A percentile compares a stretch with the other conserved stretches of the same genome.
Evolutionary conservation across 2,888 invertebrate species (phyloP).

Genomic region (Scaptomyza flava): DNA sequence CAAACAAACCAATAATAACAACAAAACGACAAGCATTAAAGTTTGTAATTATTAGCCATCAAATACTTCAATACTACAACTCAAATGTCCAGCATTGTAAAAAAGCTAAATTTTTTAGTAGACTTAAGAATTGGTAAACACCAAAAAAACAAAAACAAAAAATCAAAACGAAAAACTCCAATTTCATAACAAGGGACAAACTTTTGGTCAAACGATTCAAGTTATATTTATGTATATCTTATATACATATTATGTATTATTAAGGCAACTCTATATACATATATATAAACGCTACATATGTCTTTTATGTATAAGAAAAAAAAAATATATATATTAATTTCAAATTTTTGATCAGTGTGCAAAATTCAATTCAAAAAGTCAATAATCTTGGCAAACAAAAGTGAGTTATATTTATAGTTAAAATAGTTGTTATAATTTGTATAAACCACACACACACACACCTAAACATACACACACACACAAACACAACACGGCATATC

Average conservation of each 20-base stretch:
- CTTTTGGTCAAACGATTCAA: constrained; percentile 65
- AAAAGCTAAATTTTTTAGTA: constrained; percentile 54
- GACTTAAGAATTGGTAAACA: constrained; percentile 42
- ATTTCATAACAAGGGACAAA: constrained; percentile 75
- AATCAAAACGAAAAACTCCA: constrained; percentile 54
- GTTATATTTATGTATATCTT: constrained; percentile 46
- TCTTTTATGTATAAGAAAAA: constrained; percentile 19
- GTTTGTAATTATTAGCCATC: constrained; percentile 49
- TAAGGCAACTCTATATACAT: constrained; percentile 39
- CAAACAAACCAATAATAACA: constrained; percentile 27
- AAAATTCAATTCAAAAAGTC: constrained; percentile 26
- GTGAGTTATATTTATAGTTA: constrained; percentile 41
- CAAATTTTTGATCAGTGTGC: constrained; percentile 6
- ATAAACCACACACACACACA: constrained; percentile 33
- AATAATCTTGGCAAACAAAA: constrained; percentile 20
- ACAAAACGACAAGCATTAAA: constrained; percentile 56
- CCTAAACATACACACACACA: constrained; percentile 28
- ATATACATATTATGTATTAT: constrained; percentile 44
- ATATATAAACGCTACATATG: constrained; percentile 11
- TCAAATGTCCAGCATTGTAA: constrained; percentile 52
- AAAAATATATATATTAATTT: constrained; percentile 21
- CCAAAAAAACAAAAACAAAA: constrained; percentile 31
- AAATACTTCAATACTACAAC: constrained; percentile 60
- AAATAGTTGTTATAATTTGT: constrained; percentile 35
- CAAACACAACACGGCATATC: constrained; percentile 63